A percentile compares a stretch with the other conserved stretches of the same genome.
Conservation (phyloP, 2,888 invertebrate species). For the Agonum fuliginosum region DNA sequence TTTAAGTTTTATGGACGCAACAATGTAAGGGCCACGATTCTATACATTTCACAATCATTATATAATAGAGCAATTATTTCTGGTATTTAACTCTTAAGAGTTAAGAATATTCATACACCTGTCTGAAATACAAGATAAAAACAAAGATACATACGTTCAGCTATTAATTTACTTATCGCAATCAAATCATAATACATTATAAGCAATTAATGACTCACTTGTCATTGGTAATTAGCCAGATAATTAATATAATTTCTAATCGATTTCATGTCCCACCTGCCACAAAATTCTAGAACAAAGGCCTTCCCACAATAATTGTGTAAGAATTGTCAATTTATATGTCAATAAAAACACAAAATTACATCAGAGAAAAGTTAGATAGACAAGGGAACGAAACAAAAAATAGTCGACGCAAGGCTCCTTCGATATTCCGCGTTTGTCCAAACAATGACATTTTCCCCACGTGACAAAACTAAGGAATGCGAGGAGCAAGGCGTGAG, state of each 20-base stretch:
- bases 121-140: not conserved
- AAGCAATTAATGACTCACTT: conserved; percentile 37
- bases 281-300: not conserved
- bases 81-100: not conserved
- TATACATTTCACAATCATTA: conserved; percentile 28
- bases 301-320: not conserved
- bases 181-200: conserved; percentile 28
- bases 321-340: conserved; percentile 22
- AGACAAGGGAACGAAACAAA: conserved; percentile 37
- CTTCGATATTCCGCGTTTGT: conserved; percentile 53
- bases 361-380: conserved; percentile 54
- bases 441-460: conserved; percentile 56
- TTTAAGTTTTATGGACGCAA: conserved; percentile 2
- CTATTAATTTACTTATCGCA: conserved; percentile 44
- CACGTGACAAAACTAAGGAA: conserved; percentile 56
- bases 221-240: conserved; percentile 28
- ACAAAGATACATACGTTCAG: not conserved
- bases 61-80: conserved; percentile 39
- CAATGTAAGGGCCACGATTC: conserved; percentile 29
- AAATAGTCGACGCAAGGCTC: conserved; percentile 23
- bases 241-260: conserved; percentile 17
- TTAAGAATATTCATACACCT: not conserved
- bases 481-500: conserved; percentile 39
- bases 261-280: conserved; percentile 1
- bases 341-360: conserved; percentile 52